Base-by-base conservation (phyloP, 2,797 vertebrate genomes). In the Cirrhinus mrigala region DNA sequence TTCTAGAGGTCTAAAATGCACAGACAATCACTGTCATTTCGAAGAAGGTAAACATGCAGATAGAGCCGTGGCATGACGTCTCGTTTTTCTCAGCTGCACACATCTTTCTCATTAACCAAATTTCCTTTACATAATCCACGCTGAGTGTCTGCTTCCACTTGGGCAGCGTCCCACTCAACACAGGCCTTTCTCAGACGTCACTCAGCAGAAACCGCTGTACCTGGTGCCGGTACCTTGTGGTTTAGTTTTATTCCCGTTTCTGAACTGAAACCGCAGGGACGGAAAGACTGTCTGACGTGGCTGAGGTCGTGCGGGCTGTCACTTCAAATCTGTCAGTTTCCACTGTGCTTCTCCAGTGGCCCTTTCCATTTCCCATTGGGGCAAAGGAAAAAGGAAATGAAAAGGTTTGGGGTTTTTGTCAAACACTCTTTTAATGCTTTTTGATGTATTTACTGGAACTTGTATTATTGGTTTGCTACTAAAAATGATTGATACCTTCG, bases 301-400 rank as follows among this genome's bases (percentile, higher is more conserved):
- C 93, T 94, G 92, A 92, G 85, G 86, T 92, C 93, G 92, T 90
- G 92, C 89, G 85, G 88, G 69, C 90, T 89, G 92, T 92, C 93
- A 90, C 88, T 86, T 90, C 90, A 90, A 83, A 94, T 94, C 89
- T 89, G 80, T 91, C 90, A 82, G 73, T 89, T 84, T 84, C 74
- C 64, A 69, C 74, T 84, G 11, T 2, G 64, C 50, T 84, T 78
- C 33, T 84, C 62, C 58, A 75, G 56, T 37, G 70, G 71, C 29
- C 29, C 2, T 4, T 76, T 83, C 33, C 48, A 52, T 44, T 66
- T 66, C 40, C 48, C 81, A 52, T 10, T 62, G 56, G 56, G 71
- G 50, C 22, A 76, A 44, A 73, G 54, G n/a, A 73, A 44, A 33
- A 52, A 66, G 58, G 58, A 79, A 66, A 79, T 79, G 0, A 79